Evolutionary conservation across 2,113 vertebrate genomes (phyloP), one percentile per base, ranked within the genome.

Genomic region (Sapayoa aenigma): DNA sequence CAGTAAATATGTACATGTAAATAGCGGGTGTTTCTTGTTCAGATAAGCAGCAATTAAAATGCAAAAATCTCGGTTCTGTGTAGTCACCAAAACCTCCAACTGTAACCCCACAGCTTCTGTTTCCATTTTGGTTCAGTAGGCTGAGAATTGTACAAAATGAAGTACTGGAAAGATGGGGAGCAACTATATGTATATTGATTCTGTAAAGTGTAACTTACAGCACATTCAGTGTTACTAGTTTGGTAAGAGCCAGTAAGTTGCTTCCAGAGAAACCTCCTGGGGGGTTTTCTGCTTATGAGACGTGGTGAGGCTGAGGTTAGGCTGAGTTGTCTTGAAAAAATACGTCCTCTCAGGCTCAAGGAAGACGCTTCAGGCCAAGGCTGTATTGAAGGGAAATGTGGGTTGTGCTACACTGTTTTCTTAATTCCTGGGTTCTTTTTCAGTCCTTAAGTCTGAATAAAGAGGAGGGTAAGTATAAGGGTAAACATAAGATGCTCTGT

Each of bases 291-390:
- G 14, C 19, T 65, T 16, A 9, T 17, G 62, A 66, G 39, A 35
- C 47, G 5, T 18, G 19, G 24, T 22, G 18, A 46, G 53, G 19
- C 66, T 42, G n/a, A 24, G 13, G 31, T 39, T 52, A 44, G 25
- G 30, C 50, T 87, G 84, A 76, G 30, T 31, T 84, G 59, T 30
- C 50, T 4, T 21, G 50, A 21, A 49, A 77, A 89, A 67, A 25
- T 1, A 49, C 0, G 0, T 44, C 25, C 39, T 71, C 1, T 1
- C 14, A 66, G 53, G 60, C n/a, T 78, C 12, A 21, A 19, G 58
- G 39, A 14, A 50, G 37, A 72, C 15, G 47, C 37, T 67, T 53
- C 14, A 59, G 67, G 30, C 16, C 24, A 60, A 44, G 52, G 31
- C 30, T 84, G 41, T 28, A 15, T 7, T 58, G 37, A 74, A 80